Conservation (phyloP, 64 coral and sea anemone species). For the Platygyra sinensis region DNA sequence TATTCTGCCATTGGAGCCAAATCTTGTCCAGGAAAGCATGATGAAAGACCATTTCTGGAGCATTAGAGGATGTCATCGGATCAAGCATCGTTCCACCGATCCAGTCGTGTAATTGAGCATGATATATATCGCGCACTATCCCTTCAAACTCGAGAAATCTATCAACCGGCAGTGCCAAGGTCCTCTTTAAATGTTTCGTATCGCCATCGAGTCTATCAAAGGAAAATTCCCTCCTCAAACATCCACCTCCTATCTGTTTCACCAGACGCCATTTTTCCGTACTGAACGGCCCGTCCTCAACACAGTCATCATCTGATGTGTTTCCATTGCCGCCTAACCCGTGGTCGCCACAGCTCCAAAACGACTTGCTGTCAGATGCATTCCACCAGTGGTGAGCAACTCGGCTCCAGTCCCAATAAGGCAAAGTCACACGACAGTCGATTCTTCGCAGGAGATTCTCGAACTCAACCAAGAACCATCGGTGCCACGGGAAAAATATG, state of each 20-base stretch:
- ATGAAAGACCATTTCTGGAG: constrained; percentile 81
- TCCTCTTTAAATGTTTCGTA: constrained; percentile 16
- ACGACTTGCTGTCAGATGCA: constrained; percentile 21
- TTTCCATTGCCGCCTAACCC: constrained; percentile 80
- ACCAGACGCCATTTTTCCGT: constrained; percentile 38
- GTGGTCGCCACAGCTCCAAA: constrained; percentile 72
- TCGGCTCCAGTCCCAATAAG: constrained; percentile 92
- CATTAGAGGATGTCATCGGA: constrained; percentile 41
- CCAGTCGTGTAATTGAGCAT: constrained; percentile 63
- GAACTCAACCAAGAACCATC: constrained; percentile 52
- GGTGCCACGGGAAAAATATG: constrained; percentile 90
- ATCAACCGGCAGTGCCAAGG: constrained; percentile 29
- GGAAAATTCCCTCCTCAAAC: constrained; percentile 13
- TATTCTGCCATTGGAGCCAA: no score
- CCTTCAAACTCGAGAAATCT: constrained; percentile 62
- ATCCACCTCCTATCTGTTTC: background rate
- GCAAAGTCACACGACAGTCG: constrained; percentile 90
- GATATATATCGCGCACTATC: constrained; percentile 38
- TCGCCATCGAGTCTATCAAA: constrained; percentile 1
- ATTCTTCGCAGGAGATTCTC: constrained; percentile 75
- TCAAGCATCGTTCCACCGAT: constrained; percentile 66
- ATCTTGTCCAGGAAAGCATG: constrained; percentile 88
- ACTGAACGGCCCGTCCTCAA: constrained; percentile 73
- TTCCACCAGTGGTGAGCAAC: constrained; percentile 20
- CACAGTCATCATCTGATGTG: constrained; percentile 17